Base-by-base conservation (phyloP, 2,797 vertebrate genomes). In the Siniperca scherzeri region DNA sequence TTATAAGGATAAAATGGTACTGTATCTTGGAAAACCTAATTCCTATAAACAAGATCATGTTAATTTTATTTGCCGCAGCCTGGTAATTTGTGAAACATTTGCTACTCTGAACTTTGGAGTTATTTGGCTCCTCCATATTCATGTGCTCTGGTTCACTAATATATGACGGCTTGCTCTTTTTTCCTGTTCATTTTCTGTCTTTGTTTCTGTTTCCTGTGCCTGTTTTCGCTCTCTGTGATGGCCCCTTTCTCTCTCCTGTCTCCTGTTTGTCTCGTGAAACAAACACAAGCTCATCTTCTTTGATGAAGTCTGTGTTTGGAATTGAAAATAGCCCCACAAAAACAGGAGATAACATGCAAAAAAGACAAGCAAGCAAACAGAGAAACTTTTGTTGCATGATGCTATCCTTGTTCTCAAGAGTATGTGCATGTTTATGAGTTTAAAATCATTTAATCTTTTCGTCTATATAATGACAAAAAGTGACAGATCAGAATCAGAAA, bases 271-370 rank as follows among this genome's bases (percentile, higher is more conserved):
- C 56, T 77, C 38, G 52, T 27, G 68, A 81, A 83, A 80, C 60
- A 88, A 88, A 85, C 64, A 80, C 57, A 53, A 64, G 52, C 60
- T 77, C 76, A 72, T 84, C 53, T 53, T 70, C 71, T 90, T 87
- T 78, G 64, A 81, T 74, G 40, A 69, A 80, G 44, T 33, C 62
- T 76, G 38, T 78, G 75, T 66, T 80, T 53, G 38, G 66, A 73
- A 68, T 66, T 50, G 21, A 62, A 84, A 86, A 72, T 36, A 65
- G 40, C 50, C 19, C 65, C 12, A 40, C 3, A 42, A 64, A 68
- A 59, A 66, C 13, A n/a, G 7, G 25, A 84, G 42, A 69, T 42
- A 30, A 52, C 17, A 67, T 3, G 5, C 55, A 17, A 59, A 62
- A 8, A 40, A 16, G 33, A 65, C 44, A 64, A 22, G 56, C 11